These are phyloP conservation scores for Terebella lapidaria DNA, from an alignment of 2,888 invertebrate genomes.

Conservation along the genomic window DNA sequence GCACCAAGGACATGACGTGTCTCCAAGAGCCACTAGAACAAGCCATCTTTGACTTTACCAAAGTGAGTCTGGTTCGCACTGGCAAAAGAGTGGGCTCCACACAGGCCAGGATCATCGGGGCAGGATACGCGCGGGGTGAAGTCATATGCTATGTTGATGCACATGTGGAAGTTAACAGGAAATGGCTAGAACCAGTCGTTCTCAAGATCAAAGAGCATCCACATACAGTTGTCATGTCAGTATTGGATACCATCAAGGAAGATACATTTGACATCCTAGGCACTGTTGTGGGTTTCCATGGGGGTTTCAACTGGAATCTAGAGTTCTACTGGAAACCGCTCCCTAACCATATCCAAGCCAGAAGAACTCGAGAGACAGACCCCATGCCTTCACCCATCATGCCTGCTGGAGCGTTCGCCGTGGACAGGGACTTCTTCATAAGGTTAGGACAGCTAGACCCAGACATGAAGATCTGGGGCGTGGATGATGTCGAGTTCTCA, in stretches of 20 bases:
- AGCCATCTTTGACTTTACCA: neutral
- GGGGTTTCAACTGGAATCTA: conserved; percentile 11
- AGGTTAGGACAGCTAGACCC: conserved; percentile 5
- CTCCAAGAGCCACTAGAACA: conserved; percentile 1
- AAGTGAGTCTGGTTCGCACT: conserved; percentile 4
- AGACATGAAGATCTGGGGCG: conserved; percentile 14
- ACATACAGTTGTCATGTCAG: conserved; percentile 5
- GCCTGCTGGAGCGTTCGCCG: conserved; percentile 11
- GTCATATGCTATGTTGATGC: conserved; percentile 8
- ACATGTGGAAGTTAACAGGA: conserved; percentile 6
- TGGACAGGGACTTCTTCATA: conserved; percentile 3
- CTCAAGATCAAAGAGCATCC: neutral
- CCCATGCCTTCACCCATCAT: conserved; percentile 11
- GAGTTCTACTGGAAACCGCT: conserved; percentile 12
- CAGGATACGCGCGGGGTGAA: conserved; percentile 3
- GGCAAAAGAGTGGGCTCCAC: conserved; percentile 10
- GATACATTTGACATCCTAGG: neutral
- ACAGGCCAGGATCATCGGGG: conserved; percentile 7
- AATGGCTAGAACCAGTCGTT: conserved; percentile 7
- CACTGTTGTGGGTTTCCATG: conserved; percentile 1
- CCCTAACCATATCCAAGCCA: neutral
- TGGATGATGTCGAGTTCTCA: conserved; percentile 12
- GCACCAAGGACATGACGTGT: conserved; percentile 5
- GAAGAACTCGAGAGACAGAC: neutral
- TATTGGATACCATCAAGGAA: conserved; percentile 4